phyloP scores from a whole-genome alignment of 1,140 invertebrate species.

The Pogonus chalceus region DNA sequence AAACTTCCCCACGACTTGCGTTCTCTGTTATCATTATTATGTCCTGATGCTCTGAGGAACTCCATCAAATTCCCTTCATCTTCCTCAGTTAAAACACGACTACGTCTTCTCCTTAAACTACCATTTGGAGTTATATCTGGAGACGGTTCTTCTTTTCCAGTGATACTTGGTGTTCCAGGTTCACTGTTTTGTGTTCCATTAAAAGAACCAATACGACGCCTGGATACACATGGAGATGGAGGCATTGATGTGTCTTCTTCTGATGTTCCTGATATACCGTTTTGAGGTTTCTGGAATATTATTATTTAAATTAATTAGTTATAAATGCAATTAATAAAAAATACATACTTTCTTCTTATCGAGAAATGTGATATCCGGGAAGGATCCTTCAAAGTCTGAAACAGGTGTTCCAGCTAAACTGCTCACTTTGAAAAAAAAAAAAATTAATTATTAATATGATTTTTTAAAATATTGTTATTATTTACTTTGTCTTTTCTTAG shows the following conservation, averaged over 20 bases:
- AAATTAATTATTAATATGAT: slow-evolving; percentile 10
- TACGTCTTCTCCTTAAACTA: slow-evolving; percentile 66
- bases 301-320: not conserved
- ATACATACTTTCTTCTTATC: slow-evolving; percentile 3
- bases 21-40: slow-evolving; percentile 59
- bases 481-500: slow-evolving; percentile 51
- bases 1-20: slow-evolving; percentile 79
- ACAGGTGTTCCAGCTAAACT: slow-evolving; percentile 58
- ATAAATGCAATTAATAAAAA: not conserved
- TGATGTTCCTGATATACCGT: slow-evolving; percentile 40
- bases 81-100: slow-evolving; percentile 71
- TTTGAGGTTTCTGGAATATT: not conserved
- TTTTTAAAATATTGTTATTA: not conserved
- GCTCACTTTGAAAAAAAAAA: slow-evolving; percentile 39
- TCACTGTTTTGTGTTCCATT: slow-evolving; percentile 29
- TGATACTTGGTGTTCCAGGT: slow-evolving; percentile 37
- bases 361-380: slow-evolving; percentile 40
- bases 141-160: slow-evolving; percentile 54
- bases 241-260: slow-evolving; percentile 53
- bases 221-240: slow-evolving; percentile 54
- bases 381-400: slow-evolving; percentile 57
- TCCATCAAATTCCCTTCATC: slow-evolving; percentile 79
- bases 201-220: slow-evolving; percentile 57
- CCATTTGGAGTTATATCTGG: slow-evolving; percentile 87
- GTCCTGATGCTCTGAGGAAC: slow-evolving; percentile 65